Conservation (phyloP, 1,140 invertebrate species). For the Kradibia gibbosae region DNA sequence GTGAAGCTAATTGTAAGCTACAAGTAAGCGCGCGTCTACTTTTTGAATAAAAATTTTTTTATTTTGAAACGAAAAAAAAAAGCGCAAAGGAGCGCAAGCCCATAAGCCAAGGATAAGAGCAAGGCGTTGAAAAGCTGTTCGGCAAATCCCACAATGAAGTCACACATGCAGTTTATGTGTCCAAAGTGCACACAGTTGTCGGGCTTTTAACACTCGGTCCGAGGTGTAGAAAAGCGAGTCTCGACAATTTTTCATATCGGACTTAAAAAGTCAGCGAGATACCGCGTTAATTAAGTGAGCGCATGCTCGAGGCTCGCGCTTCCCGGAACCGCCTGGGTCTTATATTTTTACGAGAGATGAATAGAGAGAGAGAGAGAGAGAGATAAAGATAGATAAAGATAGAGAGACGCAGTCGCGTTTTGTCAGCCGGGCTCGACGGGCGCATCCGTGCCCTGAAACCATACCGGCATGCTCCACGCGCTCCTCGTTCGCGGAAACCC, state of each 20-base stretch:
- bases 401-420: background rate
- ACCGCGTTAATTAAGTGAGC: constrained; percentile 12
- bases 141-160: background rate
- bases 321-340: constrained; percentile 5
- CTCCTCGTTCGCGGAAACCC: constrained; percentile 38
- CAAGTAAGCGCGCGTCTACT: no score
- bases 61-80: no score
- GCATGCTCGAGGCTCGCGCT: background rate
- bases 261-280: constrained; percentile 1
- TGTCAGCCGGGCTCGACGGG: background rate
- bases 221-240: background rate
- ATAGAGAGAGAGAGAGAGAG: background rate
- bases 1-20: no score
- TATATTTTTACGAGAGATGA: background rate
- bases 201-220: background rate
- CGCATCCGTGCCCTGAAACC: background rate
- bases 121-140: background rate
- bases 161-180: background rate
- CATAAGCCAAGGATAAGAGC: background rate
- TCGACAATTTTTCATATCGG: constrained; percentile 1
- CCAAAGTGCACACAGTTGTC: background rate
- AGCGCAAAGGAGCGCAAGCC: background rate
- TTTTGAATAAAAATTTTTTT: no score
- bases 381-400: background rate
- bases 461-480: constrained; percentile 12